phyloP scores from a whole-genome alignment of 2,797 vertebrate genomes.

The Pelobates cultripes region DNA sequence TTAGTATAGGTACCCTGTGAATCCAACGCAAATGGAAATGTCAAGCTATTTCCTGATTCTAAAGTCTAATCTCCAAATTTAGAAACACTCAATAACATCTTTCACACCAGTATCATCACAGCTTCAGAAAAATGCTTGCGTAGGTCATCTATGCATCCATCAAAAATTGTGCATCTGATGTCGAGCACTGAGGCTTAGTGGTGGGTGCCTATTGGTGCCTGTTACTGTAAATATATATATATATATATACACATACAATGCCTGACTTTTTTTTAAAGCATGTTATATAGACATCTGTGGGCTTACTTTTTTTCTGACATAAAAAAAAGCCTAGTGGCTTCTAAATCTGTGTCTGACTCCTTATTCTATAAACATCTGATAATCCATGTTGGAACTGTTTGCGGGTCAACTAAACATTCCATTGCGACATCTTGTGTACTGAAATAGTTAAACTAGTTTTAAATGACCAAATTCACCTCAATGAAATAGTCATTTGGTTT shows the following conservation, averaged over 20 bases:
- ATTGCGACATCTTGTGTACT: not conserved
- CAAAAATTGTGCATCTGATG: not conserved
- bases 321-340: not conserved
- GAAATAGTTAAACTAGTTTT: too few relatives aligned
- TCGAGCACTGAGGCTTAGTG: too few relatives aligned
- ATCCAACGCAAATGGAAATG: not conserved
- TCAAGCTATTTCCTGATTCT: conserved; percentile 20
- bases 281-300: not conserved
- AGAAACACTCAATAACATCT: conserved; percentile 6
- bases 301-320: not conserved
- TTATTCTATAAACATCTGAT: not conserved
- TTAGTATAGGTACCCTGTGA: not conserved
- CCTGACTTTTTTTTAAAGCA: too few relatives aligned
- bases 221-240: too few relatives aligned
- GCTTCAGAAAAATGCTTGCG: not conserved
- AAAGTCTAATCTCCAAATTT: conserved; percentile 4
- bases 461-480: too few relatives aligned
- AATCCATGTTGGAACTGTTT: not conserved
- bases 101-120: not conserved
- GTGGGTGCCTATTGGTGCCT: too few relatives aligned
- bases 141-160: not conserved
- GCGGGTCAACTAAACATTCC: not conserved
- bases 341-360: not conserved
- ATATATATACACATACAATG: too few relatives aligned
- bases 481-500: not conserved